A percentile compares a stretch with the other conserved stretches of the same genome.
phyloP scores from a whole-genome alignment of 2,888 invertebrate species.

The Spilosoma lubricipeda region DNA sequence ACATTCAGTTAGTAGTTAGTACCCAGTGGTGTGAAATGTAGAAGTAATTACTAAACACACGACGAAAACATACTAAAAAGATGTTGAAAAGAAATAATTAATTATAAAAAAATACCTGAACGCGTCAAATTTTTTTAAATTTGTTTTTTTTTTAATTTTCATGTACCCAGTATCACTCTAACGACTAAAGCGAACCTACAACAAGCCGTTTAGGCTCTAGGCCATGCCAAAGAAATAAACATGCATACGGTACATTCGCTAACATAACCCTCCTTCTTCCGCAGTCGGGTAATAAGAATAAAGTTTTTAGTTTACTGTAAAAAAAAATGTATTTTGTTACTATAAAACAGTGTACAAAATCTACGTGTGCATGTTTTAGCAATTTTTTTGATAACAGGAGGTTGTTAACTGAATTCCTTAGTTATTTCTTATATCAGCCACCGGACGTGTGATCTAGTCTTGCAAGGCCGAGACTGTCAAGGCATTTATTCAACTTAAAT shows the following conservation, averaged over 20 bases:
- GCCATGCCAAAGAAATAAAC: too few relatives aligned
- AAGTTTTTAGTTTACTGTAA: constrained; percentile 35
- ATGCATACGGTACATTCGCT: too few relatives aligned
- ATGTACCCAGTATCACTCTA: too few relatives aligned
- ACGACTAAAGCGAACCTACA: too few relatives aligned
- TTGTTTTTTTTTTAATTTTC: too few relatives aligned
- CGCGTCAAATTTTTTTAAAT: too few relatives aligned
- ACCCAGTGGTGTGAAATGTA: neutral
- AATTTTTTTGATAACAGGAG: constrained; percentile 12
- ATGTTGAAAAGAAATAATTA: too few relatives aligned
- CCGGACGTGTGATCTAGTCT: constrained; percentile 24
- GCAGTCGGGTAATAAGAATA: too few relatives aligned
- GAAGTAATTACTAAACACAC: neutral
- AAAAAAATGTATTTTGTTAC: constrained; percentile 29
- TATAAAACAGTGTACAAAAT: neutral
- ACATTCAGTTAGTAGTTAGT: neutral
- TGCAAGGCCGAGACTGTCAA: constrained; percentile 16
- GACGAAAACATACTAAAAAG: neutral
- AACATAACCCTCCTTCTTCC: too few relatives aligned
- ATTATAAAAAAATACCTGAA: too few relatives aligned
- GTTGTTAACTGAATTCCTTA: constrained; percentile 14
- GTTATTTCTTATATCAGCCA: constrained; percentile 21
- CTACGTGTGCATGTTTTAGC: neutral
- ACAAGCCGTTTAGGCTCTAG: too few relatives aligned
- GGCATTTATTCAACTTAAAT: constrained; percentile 15